Conservation (phyloP, 2,888 invertebrate species). For the Crocallis elinguaria region DNA sequence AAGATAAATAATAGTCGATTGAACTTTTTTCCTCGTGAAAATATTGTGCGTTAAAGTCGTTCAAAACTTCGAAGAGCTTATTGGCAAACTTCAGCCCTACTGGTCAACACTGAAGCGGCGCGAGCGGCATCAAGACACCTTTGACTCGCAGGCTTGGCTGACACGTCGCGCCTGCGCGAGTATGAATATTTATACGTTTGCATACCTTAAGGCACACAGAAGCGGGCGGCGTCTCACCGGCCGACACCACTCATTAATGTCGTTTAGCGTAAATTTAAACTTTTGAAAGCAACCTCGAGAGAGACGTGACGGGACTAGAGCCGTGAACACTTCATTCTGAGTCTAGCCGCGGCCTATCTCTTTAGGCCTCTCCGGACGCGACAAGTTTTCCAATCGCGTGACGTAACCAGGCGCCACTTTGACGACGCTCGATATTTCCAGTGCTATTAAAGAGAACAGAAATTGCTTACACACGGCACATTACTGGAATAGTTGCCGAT, state of each 20-base stretch:
- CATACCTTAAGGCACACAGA: conserved; percentile 47
- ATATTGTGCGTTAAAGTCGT: neutral
- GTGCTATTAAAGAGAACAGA: conserved; percentile 45
- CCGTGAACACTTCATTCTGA: conserved; percentile 55
- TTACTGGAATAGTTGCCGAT: conserved; percentile 21
- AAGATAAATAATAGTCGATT: neutral
- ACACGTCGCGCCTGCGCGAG: conserved; percentile 57
- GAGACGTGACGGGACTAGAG: conserved; percentile 67
- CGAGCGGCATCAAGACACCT: conserved; percentile 61
- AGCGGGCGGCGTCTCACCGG: conserved; percentile 54
- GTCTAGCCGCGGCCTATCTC: conserved; percentile 63
- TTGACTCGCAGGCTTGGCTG: conserved; percentile 64
- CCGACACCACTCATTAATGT: conserved; percentile 70
- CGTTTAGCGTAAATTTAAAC: conserved; percentile 73
- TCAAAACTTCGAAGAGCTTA: conserved; percentile 3
- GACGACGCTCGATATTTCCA: conserved; percentile 53
- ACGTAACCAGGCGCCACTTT: conserved; percentile 77
- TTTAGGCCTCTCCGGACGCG: conserved; percentile 63
- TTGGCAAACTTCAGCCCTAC: conserved; percentile 43
- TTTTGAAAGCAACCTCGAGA: conserved; percentile 71
- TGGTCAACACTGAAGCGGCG: conserved; percentile 32
- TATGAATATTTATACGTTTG: conserved; percentile 71
- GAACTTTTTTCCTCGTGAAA: neutral
- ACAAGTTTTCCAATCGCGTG: conserved; percentile 75
- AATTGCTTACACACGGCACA: conserved; percentile 39